Evolutionary conservation across 64 coral and sea anemone genomes (phyloP), one percentile per base, ranked within the genome.

Genomic region (Catalaphyllia jardinei): DNA sequence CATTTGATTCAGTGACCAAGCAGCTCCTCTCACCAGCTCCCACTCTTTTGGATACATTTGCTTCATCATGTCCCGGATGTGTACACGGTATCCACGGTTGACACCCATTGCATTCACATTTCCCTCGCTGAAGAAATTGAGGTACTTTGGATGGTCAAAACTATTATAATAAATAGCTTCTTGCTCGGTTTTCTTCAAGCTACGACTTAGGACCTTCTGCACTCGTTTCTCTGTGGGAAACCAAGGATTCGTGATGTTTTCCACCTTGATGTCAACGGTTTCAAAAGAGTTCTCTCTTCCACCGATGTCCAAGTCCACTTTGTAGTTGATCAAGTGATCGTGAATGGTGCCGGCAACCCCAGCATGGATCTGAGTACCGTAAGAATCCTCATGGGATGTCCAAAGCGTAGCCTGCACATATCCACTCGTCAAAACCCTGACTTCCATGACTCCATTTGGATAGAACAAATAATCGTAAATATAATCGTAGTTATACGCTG

Each of bases 391-490:
- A 24, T 85, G 51, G 8, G 55, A 52, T 29, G 88, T 93, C 88
- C 88, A 93, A 18, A 50, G 72, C 0, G 81, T 84, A 1, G 82
- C 75, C 42, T 91, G 91, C 3, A 97, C 50, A 71, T 93, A 93
- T 0, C 95, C 95, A 25, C 91, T 76, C 2, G 88, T 82, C 13
- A 83, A 90, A 42, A 93, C 91, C 0, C 85, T 69, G 15, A 78
- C 88, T 38, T 97, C 91, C 3, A 97, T 74, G 19, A 91, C 88
- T 2, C 95, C 95, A 30, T 93, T 97, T 1, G 69, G 88, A 31
- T 97, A 91, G 51, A 97, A 97, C 31, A 93, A 39, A 31, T 91
- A 97, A 82, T 97, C 95, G 60, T 64, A 91, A 28, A 93, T 73
- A 30, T 93, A 93, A 67, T 97, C 95, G 15, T 93, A 93, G 77